Conservation (phyloP, 2,888 invertebrate genomes). For the Elaeidobius kamerunicus region DNA sequence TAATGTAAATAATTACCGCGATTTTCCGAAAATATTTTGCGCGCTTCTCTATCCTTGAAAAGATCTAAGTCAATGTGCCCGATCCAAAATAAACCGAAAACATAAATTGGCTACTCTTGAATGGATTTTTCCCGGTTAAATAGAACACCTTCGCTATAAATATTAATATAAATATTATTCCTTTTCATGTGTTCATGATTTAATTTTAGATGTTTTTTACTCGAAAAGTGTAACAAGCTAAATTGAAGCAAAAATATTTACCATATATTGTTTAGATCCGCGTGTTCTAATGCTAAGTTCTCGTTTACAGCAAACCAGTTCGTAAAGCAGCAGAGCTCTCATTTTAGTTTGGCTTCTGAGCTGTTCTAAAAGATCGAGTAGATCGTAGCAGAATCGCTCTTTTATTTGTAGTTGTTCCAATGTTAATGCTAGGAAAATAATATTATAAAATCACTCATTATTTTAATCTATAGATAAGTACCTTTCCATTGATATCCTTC, state of each 20-base stretch:
- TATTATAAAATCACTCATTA: not conserved
- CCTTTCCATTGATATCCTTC: conserved; percentile 59
- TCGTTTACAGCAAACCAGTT: conserved; percentile 37
- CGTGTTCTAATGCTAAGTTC: conserved; percentile 29
- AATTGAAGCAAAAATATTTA: too few relatives aligned
- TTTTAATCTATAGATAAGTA: conserved; percentile 39
- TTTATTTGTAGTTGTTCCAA: conserved; percentile 56
- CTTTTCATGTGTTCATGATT: not conserved
- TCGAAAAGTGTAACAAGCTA: too few relatives aligned
- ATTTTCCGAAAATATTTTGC: too few relatives aligned
- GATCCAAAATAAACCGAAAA: not conserved
- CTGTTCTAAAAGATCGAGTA: conserved; percentile 56
- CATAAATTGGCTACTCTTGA: not conserved
- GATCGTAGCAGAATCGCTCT: conserved; percentile 59
- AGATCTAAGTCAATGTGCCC: conserved; percentile 1
- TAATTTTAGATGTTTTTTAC: too few relatives aligned
- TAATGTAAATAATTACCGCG: too few relatives aligned
- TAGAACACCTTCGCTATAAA: conserved; percentile 8
- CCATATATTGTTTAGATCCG: conserved; percentile 24
- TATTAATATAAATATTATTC: conserved; percentile 5
- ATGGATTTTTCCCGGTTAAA: not conserved
- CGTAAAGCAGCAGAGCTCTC: conserved; percentile 46
- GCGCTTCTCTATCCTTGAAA: too few relatives aligned
- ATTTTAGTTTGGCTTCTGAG: conserved; percentile 54
- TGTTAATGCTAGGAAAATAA: conserved; percentile 19